Conservation (phyloP, 2,113 vertebrate genomes). For the Crotalus helleri region DNA sequence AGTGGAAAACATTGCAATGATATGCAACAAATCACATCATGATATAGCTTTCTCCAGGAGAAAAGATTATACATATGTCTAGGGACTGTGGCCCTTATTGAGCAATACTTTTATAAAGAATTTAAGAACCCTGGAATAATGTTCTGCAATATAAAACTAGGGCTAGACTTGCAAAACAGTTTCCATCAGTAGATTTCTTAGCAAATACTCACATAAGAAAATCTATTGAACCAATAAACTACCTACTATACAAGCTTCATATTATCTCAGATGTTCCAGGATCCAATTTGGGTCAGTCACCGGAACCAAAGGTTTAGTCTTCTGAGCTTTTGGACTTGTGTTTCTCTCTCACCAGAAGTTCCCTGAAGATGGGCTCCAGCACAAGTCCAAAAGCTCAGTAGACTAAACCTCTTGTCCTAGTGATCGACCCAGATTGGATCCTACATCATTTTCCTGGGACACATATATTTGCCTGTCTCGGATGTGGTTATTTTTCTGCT, state of each 20-base stretch:
- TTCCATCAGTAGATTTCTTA: not conserved
- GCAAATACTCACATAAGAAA: not conserved
- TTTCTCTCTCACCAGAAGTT: not conserved
- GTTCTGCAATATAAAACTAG: not conserved
- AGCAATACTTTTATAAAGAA: constrained; percentile 15
- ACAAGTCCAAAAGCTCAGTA: not conserved
- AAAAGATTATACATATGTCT: fast-evolving
- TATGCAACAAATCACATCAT: not conserved
- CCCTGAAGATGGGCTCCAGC: not conserved
- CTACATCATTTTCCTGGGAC: not conserved
- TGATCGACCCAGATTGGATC: not conserved
- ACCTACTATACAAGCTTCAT: not conserved
- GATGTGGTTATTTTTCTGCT: not conserved
- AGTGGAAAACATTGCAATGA: not conserved
- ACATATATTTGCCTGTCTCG: not conserved
- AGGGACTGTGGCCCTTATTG: fast-evolving
- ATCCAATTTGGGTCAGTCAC: not conserved
- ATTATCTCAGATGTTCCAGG: not conserved
- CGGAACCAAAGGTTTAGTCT: not conserved
- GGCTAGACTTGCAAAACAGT: not conserved
- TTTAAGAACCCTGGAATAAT: not conserved
- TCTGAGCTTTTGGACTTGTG: no score
- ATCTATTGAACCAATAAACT: not conserved
- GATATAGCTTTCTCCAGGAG: not conserved
- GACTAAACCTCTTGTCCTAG: not conserved